These are phyloP conservation scores for Apotomis turbidana DNA, from an alignment of 2,888 invertebrate species.

Conservation along the genomic window DNA sequence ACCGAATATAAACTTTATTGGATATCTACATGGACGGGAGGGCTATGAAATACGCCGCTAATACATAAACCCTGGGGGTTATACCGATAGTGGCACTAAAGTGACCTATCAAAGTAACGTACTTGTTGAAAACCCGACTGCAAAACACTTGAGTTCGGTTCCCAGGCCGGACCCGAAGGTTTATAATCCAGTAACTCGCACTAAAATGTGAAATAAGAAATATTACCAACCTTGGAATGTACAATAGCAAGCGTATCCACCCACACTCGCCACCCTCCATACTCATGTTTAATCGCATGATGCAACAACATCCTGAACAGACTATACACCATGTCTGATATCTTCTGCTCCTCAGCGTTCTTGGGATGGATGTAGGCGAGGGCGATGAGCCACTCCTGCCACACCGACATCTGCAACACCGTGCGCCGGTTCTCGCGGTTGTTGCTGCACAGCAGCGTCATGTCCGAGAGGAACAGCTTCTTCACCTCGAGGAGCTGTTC, in stretches of 20 bases:
- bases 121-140: too few relatives aligned
- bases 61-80: too few relatives aligned
- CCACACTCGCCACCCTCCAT: conserved; percentile 99
- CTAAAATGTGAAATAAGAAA: too few relatives aligned
- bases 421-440: conserved; percentile 98
- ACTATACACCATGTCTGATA: conserved; percentile 99
- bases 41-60: too few relatives aligned
- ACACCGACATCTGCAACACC: conserved; percentile 99
- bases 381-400: conserved; percentile 99
- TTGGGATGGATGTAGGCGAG: conserved; percentile 99
- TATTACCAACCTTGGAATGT: conserved; percentile 94
- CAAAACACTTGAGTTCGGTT: too few relatives aligned
- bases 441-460: conserved; percentile 98
- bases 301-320: conserved; percentile 98
- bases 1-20: too few relatives aligned
- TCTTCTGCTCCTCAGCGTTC: conserved; percentile 96
- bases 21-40: too few relatives aligned
- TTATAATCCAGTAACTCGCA: too few relatives aligned
- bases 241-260: conserved; percentile 99
- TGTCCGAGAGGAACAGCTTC: conserved; percentile 98
- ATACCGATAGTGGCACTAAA: too few relatives aligned
- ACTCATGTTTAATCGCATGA: conserved; percentile 99
- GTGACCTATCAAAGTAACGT: too few relatives aligned
- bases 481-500: conserved; percentile 96
- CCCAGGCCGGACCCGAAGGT: too few relatives aligned